These are phyloP conservation scores for Eupithecia centaureata DNA, from an alignment of 2,888 invertebrate genomes.

Conservation along the genomic window DNA sequence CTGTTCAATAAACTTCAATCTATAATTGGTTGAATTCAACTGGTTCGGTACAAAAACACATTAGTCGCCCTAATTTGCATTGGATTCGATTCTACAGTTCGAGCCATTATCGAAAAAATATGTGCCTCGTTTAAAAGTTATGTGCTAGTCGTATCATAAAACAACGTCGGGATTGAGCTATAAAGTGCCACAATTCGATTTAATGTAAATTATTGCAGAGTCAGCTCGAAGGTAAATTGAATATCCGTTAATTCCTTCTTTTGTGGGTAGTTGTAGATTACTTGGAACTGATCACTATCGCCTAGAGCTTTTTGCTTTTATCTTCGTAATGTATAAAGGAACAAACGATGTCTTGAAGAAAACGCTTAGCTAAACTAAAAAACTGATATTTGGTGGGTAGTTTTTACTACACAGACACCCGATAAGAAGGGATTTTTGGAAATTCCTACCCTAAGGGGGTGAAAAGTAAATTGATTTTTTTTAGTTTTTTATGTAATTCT, in stretches of 20 bases:
- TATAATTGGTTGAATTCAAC: constrained; percentile 34
- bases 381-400: too few relatives aligned
- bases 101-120: constrained; percentile 40
- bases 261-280: constrained; percentile 62
- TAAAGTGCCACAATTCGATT: constrained; percentile 67
- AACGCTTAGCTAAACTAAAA: too few relatives aligned
- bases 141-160: constrained; percentile 49
- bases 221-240: constrained; percentile 74
- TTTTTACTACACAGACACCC: too few relatives aligned
- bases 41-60: constrained; percentile 32
- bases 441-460: too few relatives aligned
- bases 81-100: constrained; percentile 30
- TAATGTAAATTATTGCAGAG: constrained; percentile 71
- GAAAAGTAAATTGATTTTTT: too few relatives aligned
- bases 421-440: too few relatives aligned
- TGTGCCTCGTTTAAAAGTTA: constrained; percentile 43
- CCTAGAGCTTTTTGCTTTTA: neutral
- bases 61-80: constrained; percentile 39
- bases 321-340: neutral
- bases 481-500: too few relatives aligned
- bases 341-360: too few relatives aligned
- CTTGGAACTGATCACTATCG: constrained; percentile 50
- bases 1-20: constrained; percentile 20
- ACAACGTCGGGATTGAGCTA: constrained; percentile 57
- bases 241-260: constrained; percentile 74